Evolutionary conservation across 2,888 invertebrate species (phyloP).

Genomic region (Erebia ligea): DNA sequence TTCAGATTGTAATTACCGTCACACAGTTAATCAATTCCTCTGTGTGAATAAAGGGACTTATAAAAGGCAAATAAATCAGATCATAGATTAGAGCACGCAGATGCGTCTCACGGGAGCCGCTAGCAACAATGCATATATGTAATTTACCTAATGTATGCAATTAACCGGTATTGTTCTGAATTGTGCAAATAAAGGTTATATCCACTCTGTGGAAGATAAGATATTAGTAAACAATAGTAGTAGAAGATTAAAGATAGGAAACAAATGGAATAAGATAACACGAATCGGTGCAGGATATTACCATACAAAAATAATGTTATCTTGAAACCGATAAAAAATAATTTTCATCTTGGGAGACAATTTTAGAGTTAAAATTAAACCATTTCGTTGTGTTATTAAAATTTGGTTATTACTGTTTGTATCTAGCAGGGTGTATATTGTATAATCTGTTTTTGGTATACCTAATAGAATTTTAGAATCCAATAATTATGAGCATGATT

Average conservation of each 20-base stretch:
- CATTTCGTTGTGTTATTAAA: no score
- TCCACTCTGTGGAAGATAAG: neutral
- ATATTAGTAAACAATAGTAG: neutral
- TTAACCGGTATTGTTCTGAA: conserved; percentile 21
- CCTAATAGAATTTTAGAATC: no score
- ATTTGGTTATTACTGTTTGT: no score
- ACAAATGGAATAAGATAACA: conserved; percentile 1
- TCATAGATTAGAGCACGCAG: conserved; percentile 24
- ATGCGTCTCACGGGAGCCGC: conserved; percentile 43
- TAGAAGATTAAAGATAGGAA: neutral
- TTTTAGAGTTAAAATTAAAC: no score
- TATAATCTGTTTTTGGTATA: no score
- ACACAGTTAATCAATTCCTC: neutral
- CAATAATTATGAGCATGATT: no score
- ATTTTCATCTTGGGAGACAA: no score
- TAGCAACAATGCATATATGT: conserved; percentile 35
- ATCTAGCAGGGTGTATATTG: no score
- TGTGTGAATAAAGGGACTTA: conserved; percentile 17
- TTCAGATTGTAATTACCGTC: neutral
- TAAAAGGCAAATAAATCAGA: conserved; percentile 17
- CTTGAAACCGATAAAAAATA: no score
- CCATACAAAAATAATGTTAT: neutral
- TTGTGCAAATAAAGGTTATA: conserved; percentile 14
- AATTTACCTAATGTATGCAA: conserved; percentile 26
- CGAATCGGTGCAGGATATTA: neutral